A percentile compares a stretch with the other conserved stretches of the same genome.
Conservation (phyloP, 1,140 invertebrate genomes). For the Caerostris darwini region DNA sequence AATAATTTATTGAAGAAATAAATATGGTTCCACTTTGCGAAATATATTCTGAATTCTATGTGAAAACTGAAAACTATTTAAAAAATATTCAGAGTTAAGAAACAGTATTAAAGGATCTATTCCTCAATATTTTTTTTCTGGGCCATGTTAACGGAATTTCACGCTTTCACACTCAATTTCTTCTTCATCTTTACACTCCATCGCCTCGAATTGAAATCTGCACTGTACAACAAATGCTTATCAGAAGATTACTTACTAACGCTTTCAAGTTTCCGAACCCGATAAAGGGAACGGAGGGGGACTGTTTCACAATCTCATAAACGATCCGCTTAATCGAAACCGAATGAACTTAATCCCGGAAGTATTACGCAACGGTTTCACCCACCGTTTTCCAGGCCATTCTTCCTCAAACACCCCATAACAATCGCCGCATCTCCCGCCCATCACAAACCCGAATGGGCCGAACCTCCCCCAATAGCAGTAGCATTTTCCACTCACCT, state of each 20-base stretch:
- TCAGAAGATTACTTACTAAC: neutral
- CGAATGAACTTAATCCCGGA: conserved; percentile 38
- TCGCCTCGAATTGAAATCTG: neutral
- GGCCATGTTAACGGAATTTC: too few relatives aligned
- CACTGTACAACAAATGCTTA: neutral
- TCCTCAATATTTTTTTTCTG: too few relatives aligned
- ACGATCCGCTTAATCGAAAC: neutral
- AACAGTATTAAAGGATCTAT: too few relatives aligned
- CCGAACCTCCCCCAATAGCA: neutral
- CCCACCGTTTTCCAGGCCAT: neutral
- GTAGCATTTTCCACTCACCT: neutral
- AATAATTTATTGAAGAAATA: too few relatives aligned
- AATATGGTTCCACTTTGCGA: too few relatives aligned
- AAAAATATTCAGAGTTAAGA: too few relatives aligned
- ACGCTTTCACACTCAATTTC: neutral
- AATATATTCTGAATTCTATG: too few relatives aligned
- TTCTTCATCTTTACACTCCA: neutral
- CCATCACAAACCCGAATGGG: neutral
- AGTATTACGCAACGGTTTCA: conserved; percentile 56
- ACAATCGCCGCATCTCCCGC: conserved; percentile 21
- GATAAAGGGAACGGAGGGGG: neutral
- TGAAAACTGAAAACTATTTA: too few relatives aligned
- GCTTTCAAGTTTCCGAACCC: neutral
- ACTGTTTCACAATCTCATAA: neutral
- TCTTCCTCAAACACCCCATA: neutral